Base-by-base conservation (phyloP, 2,113 vertebrate species). In the Mesitornis unicolor region DNA sequence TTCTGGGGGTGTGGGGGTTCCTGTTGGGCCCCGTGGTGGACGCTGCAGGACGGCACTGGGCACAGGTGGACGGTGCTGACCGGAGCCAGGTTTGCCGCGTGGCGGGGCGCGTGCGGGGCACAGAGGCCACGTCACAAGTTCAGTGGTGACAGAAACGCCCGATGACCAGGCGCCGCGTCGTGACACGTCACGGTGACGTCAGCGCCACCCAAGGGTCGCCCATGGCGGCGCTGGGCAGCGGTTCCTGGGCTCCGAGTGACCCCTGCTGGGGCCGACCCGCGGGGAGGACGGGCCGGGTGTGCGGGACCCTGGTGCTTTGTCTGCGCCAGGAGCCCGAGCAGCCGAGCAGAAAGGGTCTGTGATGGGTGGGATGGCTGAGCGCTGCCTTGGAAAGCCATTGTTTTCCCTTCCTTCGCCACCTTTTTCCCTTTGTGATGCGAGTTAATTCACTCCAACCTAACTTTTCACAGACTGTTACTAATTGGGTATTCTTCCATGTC, bases 401-500 rank as follows among this genome's bases (percentile, higher is more conserved):
- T 92, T 96, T 96, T 96, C 93, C 91, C 48, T 89, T 96, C 93
- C 89, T 89, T 90, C 92, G 93, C 93, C 94, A 97, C 96, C 91
- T 97, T 95, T 95, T 90, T 82, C 42, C 76, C 53, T 96, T 95
- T 96, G 93, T 96, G 86, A 81, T 59, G 94, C 94, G 75, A 81
- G 83, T 94, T 96, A 94, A 96, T 95, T 96, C 96, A 92, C 94
- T 95, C 74, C 93, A 95, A 95, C 95, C 84, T 95, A 95, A 97
- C 96, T 97, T 97, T 90, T 93, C 95, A 95, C 96, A 95, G 93
- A 95, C 95, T 96, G 96, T 95, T 97, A 95, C 96, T 97, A 96
- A 97, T 97, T 97, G 94, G 95, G 91, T 84, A 95, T 97, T 97
- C 95, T 96, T 96, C 94, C 81, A 31, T 97, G 93, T 92, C 94